Percentiles rank a stretch among this genome's conserved stretches.
Evolutionary conservation across 2,113 vertebrate genomes (phyloP).

Genomic region (Crotophaga sulcirostris): DNA sequence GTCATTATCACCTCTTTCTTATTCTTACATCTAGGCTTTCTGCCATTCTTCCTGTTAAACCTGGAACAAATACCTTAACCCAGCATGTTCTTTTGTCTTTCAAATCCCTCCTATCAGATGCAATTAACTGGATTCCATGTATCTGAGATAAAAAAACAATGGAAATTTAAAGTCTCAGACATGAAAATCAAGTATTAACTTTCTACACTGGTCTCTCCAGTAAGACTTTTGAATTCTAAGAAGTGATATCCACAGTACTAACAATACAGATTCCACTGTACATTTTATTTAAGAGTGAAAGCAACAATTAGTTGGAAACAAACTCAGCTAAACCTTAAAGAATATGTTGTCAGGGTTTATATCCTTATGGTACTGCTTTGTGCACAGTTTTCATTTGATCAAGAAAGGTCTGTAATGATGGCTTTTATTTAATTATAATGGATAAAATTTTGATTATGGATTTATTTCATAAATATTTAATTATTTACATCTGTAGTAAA

Average conservation of each 20-base stretch:
- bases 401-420: neutral
- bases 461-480: neutral
- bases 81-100: neutral
- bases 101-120: neutral
- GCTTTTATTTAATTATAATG: neutral
- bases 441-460: neutral
- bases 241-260: neutral
- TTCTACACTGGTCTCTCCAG: neutral
- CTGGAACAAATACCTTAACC: neutral
- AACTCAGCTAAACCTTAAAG: neutral
- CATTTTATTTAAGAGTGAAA: neutral
- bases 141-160: neutral
- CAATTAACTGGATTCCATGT: neutral
- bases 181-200: neutral
- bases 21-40: neutral
- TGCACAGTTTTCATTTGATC: neutral
- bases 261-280: fast-evolving
- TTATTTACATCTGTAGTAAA: neutral
- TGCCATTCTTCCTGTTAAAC: conserved; percentile 15
- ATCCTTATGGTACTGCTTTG: neutral
- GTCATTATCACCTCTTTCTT: conserved; percentile 35
- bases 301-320: neutral
- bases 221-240: neutral
- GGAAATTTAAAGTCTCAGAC: neutral
- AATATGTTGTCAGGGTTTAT: neutral